Evolutionary conservation across 1,140 invertebrate genomes (phyloP).

Genomic region (Eueides isabella): DNA sequence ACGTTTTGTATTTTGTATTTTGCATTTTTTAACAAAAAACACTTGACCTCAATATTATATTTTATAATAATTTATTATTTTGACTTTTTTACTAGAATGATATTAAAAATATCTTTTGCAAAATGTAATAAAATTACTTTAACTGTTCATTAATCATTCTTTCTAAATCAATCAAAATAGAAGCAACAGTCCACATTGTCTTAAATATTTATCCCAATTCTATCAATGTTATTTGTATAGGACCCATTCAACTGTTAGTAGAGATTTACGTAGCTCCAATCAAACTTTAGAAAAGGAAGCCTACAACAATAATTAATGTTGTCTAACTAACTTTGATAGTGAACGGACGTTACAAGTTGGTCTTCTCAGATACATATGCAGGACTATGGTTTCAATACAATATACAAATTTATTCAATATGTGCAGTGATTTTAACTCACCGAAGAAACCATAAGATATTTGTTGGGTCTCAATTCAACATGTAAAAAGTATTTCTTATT

Average conservation of each 20-base stretch:
- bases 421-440: no score
- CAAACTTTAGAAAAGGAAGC: conserved; percentile 3
- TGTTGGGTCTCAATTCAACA: no score
- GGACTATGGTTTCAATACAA: not conserved
- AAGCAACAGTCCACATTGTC: not conserved
- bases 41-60: no score
- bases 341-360: not conserved
- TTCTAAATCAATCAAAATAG: not conserved
- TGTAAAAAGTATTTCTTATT: no score
- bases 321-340: not conserved
- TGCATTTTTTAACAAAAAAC: no score
- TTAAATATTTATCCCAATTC: not conserved
- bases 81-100: no score
- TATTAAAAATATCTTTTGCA: not conserved
- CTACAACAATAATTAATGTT: conserved; percentile 1
- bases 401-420: no score
- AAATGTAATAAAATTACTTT: not conserved
- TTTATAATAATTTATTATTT: no score
- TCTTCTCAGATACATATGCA: not conserved
- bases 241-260: not conserved
- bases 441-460: no score
- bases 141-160: not conserved
- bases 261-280: not conserved
- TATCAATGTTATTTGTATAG: not conserved
- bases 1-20: no score